Conservation (phyloP, 2,113 vertebrate genomes). For the Gymnorhina tibicen region DNA sequence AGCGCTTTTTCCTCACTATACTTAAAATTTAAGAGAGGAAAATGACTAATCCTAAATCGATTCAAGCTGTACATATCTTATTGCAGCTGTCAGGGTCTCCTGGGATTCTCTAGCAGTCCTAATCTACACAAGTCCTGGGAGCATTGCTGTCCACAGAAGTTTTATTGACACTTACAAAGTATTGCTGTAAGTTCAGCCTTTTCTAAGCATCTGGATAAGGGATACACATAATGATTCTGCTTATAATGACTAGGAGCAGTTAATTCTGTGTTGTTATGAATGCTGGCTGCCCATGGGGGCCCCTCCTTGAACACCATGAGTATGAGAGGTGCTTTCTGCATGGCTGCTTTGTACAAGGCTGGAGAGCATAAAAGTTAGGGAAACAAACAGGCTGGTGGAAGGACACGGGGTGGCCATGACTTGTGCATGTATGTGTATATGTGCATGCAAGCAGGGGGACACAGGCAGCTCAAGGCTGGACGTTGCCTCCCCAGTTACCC, state of each 20-base stretch:
- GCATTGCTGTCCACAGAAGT: not conserved
- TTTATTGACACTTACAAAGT: not conserved
- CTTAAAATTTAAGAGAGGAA: not conserved
- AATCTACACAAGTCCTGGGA: not conserved
- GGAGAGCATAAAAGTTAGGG: not conserved
- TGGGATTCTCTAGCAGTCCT: not conserved
- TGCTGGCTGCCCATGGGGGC: rapidly evolving
- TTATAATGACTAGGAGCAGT: not conserved
- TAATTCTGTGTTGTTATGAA: not conserved
- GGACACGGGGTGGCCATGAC: rapidly evolving
- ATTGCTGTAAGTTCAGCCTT: not conserved
- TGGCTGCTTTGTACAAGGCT: not conserved
- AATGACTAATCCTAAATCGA: not conserved
- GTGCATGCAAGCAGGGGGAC: not conserved
- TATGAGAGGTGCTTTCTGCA: not conserved
- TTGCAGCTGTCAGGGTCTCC: not conserved
- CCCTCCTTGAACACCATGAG: not conserved
- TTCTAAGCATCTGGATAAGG: not conserved
- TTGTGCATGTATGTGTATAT: not conserved
- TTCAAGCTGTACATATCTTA: not conserved
- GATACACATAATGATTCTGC: not conserved
- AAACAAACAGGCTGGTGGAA: not conserved
- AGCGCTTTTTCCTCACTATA: not conserved
- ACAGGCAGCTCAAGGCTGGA: not conserved
- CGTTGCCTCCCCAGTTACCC: not conserved